Percentiles rank a stretch among this genome's conserved stretches.
phyloP scores from a whole-genome alignment of 1,140 invertebrate genomes.

The Macrostomum lignano region DNA sequence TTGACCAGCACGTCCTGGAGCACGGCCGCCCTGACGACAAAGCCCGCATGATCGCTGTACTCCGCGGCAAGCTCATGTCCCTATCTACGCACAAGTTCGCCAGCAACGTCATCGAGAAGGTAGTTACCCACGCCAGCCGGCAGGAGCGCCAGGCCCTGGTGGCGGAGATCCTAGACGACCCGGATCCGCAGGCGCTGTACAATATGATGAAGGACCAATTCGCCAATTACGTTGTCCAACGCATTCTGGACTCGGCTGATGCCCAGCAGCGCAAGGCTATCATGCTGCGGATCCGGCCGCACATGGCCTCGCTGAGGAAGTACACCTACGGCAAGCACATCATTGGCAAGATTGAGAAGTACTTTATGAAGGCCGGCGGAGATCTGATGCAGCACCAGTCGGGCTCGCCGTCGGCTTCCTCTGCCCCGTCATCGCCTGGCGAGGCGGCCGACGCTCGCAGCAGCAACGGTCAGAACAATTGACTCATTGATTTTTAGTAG shows the following conservation, averaged over 20 bases:
- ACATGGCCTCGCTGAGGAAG: constrained; percentile 72
- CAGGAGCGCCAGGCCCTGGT: constrained; percentile 21
- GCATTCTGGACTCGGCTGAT: constrained; percentile 98
- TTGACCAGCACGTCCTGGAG: constrained; percentile 43
- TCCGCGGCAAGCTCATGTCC: constrained; percentile 68
- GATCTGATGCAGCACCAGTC: too few species aligned
- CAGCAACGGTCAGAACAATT: too few species aligned
- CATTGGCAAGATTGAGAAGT: constrained; percentile 6
- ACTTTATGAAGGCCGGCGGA: too few species aligned
- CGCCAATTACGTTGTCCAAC: constrained; percentile 98
- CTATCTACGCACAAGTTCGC: constrained; percentile 98
- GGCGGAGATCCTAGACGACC: constrained; percentile 18
- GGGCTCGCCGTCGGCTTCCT: too few species aligned
- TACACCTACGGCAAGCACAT: constrained; percentile 94
- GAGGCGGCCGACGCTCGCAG: too few species aligned
- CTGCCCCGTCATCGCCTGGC: too few species aligned
- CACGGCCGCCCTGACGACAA: constrained; percentile 66
- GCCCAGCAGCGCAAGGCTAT: constrained; percentile 77
- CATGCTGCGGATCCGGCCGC: constrained; percentile 90
- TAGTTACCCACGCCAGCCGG: constrained; percentile 23
- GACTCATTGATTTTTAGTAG: too few species aligned
- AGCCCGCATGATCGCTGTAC: constrained; percentile 59
- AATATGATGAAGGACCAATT: constrained; percentile 97
- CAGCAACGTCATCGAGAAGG: constrained; percentile 30
- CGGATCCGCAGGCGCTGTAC: not conserved